These are phyloP conservation scores for Lysandra bellargus DNA, from an alignment of 2,888 invertebrate genomes.

Conservation along the genomic window DNA sequence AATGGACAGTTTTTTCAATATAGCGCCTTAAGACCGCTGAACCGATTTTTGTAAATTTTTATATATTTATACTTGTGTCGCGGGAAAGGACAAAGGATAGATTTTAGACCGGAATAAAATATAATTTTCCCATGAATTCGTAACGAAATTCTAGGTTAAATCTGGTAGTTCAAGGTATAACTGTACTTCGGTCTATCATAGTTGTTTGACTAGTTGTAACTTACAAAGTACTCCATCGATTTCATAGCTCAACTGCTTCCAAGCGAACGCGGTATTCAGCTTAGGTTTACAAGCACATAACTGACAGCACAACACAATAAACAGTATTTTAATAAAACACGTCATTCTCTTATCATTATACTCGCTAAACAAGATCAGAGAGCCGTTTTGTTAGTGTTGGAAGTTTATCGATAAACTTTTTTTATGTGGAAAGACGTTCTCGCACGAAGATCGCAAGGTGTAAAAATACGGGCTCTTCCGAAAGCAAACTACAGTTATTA, in stretches of 20 bases:
- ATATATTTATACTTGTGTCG: no score
- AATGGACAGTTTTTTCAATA: no score
- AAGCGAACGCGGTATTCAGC: slow-evolving; percentile 47
- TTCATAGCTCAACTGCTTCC: slow-evolving; percentile 60
- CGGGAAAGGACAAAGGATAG: no score
- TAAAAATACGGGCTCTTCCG: no score
- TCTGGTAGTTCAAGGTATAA: background rate
- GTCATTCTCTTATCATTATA: background rate
- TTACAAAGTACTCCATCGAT: slow-evolving; percentile 56
- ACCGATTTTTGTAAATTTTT: no score
- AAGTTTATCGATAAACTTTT: slow-evolving; percentile 6
- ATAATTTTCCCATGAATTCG: no score
- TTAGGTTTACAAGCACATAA: slow-evolving; percentile 15
- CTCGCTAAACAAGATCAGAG: slow-evolving; percentile 6
- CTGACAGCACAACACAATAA: background rate
- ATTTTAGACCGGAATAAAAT: no score
- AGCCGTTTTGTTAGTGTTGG: background rate
- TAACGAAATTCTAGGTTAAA: background rate
- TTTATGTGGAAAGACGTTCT: background rate
- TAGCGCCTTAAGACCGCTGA: no score
- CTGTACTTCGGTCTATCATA: background rate
- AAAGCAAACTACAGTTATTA: no score
- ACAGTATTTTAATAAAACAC: slow-evolving; percentile 18
- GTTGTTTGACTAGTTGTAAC: slow-evolving; percentile 40
- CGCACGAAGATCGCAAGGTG: background rate